These are phyloP conservation scores for Uromys caudimaculatus DNA, from an alignment of 2,797 vertebrate genomes.

Conservation along the genomic window DNA sequence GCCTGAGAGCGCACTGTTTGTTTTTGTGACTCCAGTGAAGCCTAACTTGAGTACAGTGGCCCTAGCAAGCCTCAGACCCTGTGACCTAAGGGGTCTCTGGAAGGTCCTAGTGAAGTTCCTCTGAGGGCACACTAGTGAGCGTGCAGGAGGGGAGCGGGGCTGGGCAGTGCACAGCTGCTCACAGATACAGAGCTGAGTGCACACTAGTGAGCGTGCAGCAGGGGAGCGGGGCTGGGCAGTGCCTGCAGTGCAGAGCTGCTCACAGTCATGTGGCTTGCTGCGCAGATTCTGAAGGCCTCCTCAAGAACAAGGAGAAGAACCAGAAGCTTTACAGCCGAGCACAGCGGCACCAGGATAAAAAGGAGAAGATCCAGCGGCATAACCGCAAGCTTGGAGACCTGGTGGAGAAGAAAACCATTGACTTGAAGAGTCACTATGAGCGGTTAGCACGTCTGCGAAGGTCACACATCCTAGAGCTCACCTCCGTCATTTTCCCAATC, in stretches of 20 bases:
- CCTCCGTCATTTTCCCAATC: conserved; percentile 93
- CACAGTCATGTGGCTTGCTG: conserved; percentile 53
- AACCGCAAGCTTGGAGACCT: conserved; percentile 93
- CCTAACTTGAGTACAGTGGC: neutral
- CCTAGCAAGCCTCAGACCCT: neutral
- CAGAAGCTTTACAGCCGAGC: conserved; percentile 94
- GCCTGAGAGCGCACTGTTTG: neutral
- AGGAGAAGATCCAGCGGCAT: conserved; percentile 95
- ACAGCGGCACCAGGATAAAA: conserved; percentile 95
- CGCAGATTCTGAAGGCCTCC: conserved; percentile 91
- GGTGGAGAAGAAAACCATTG: conserved; percentile 90
- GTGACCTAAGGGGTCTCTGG: neutral
- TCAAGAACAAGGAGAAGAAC: conserved; percentile 93
- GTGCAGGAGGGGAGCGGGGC: neutral
- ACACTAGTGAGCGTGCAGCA: too few species aligned
- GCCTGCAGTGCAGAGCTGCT: neutral
- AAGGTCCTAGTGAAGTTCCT: neutral
- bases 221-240: neutral
- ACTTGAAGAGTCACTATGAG: conserved; percentile 90
- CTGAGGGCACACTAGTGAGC: neutral
- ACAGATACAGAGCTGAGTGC: neutral
- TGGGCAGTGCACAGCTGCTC: neutral
- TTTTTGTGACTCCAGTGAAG: neutral
- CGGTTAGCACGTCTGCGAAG: conserved; percentile 91
- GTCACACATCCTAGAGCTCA: conserved; percentile 93